These are phyloP conservation scores for Mimachlamys varia DNA, from an alignment of 2,888 invertebrate species.

Conservation along the genomic window DNA sequence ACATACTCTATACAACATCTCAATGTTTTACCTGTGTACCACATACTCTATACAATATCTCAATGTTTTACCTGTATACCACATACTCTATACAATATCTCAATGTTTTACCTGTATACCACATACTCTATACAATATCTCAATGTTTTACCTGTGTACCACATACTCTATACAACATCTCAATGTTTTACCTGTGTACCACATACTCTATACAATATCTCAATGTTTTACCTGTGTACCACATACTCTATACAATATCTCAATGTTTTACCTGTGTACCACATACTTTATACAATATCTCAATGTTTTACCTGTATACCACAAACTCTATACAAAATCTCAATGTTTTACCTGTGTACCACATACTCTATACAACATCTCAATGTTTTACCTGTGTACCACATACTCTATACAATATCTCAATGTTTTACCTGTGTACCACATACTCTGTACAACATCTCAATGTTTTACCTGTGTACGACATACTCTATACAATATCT, in stretches of 20 bases:
- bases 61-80: background rate
- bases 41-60: background rate
- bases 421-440: background rate
- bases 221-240: background rate
- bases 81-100: background rate
- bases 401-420: too few relatives aligned
- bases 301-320: background rate
- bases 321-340: background rate
- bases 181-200: background rate
- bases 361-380: too few relatives aligned
- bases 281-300: too few relatives aligned
- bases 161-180: too few relatives aligned
- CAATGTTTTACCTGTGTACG: too few relatives aligned
- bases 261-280: background rate
- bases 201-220: background rate
- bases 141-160: background rate
- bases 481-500: too few relatives aligned
- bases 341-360: too few relatives aligned
- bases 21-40: background rate
- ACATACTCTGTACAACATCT: background rate
- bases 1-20: too few relatives aligned
- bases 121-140: background rate
- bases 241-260: background rate
- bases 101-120: background rate
- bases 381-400: too few relatives aligned